Percentiles rank a stretch among this genome's conserved stretches.
These are phyloP conservation scores for Lasioglossum lativentre DNA, from an alignment of 2,888 invertebrate species.

Conservation along the genomic window DNA sequence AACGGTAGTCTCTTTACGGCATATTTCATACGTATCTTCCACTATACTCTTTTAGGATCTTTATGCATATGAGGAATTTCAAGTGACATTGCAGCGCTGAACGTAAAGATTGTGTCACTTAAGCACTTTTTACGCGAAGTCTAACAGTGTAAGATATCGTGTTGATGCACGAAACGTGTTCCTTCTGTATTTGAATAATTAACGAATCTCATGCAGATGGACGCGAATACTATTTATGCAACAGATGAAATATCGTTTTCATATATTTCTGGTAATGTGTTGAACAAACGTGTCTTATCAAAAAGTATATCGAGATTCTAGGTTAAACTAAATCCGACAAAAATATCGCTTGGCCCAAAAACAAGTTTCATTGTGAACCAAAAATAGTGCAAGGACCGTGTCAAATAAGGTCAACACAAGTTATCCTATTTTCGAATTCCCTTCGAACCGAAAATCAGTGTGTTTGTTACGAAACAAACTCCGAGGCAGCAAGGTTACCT, in stretches of 20 bases:
- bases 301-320: no score
- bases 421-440: not conserved
- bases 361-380: not conserved
- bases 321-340: not conserved
- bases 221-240: not conserved
- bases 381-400: not conserved
- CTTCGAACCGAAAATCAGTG: not conserved
- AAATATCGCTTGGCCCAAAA: not conserved
- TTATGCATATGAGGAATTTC: not conserved
- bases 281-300: no score
- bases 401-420: not conserved
- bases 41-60: not conserved
- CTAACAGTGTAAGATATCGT: not conserved
- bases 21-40: not conserved
- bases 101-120: not conserved
- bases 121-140: not conserved
- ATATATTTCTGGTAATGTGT: no score
- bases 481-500: not conserved
- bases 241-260: not conserved
- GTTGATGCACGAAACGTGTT: not conserved
- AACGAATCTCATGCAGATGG: not conserved
- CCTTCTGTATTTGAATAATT: constrained; percentile 18
- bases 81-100: not conserved
- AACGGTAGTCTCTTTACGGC: not conserved
- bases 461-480: not conserved